A percentile compares a stretch with the other conserved stretches of the same genome.
Conservation (phyloP, 2,113 vertebrate species). For the Cololabis saira region DNA sequence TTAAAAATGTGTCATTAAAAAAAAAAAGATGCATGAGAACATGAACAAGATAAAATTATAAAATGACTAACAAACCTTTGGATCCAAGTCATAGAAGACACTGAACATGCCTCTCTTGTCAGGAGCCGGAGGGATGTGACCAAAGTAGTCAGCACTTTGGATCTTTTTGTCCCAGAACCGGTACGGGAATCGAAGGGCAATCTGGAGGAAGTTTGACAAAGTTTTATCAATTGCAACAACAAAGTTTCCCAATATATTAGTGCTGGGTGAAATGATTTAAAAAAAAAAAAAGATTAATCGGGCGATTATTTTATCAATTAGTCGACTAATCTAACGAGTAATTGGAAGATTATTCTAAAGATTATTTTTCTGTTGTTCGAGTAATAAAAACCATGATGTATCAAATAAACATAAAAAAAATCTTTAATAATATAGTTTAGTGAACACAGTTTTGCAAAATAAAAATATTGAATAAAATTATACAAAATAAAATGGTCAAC, state of each 20-base stretch:
- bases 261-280: too few relatives aligned
- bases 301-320: too few relatives aligned
- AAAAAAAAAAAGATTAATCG: too few relatives aligned
- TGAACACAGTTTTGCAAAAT: too few relatives aligned
- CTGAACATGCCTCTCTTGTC: slow-evolving; percentile 93
- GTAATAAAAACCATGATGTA: too few relatives aligned
- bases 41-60: not conserved
- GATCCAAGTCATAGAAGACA: slow-evolving; percentile 97
- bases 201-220: slow-evolving; percentile 74
- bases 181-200: slow-evolving; percentile 93
- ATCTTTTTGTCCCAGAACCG: slow-evolving; percentile 97
- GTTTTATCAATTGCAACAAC: not conserved
- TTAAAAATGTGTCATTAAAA: not conserved
- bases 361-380: too few relatives aligned
- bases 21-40: not conserved
- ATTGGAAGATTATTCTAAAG: too few relatives aligned
- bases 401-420: too few relatives aligned
- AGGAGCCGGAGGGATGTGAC: slow-evolving; percentile 88
- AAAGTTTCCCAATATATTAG: not conserved
- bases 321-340: too few relatives aligned
- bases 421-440: too few relatives aligned
- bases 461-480: too few relatives aligned
- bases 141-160: slow-evolving; percentile 96
- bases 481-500: too few relatives aligned
- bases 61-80: slow-evolving; percentile 82